Evolutionary conservation across 2,113 vertebrate species (phyloP).

Genomic region (Chaetura pelagica): DNA sequence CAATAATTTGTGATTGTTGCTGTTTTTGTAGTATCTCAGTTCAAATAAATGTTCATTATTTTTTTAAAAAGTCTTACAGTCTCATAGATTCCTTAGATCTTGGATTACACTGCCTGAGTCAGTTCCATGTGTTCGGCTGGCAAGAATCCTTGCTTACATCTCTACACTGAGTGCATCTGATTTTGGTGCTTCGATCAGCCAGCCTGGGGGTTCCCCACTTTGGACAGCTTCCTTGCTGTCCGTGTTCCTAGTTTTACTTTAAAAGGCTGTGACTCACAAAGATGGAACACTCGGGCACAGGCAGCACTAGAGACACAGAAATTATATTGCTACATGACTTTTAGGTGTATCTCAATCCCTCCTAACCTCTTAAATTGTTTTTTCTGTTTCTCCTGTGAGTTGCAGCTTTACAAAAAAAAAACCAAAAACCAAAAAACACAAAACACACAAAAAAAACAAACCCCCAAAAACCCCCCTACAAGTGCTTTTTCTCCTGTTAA

Average conservation of each 20-base stretch:
- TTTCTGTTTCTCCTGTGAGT: neutral
- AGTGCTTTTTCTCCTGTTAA: neutral
- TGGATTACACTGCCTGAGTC: neutral
- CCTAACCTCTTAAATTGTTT: neutral
- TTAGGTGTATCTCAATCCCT: neutral
- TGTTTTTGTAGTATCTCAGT: neutral
- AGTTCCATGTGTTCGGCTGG: neutral
- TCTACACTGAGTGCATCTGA: neutral
- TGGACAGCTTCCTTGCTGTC: neutral
- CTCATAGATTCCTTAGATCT: neutral
- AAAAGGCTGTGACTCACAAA: neutral
- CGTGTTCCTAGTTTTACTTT: neutral
- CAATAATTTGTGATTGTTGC: neutral
- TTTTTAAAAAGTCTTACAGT: neutral
- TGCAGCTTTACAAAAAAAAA: neutral
- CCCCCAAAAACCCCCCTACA: too few species aligned
- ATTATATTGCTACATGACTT: neutral
- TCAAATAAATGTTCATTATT: neutral
- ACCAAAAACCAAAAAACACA: accelerated
- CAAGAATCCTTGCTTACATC: neutral
- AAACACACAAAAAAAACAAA: too few species aligned
- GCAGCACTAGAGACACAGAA: neutral
- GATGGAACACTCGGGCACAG: neutral
- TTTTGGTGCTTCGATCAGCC: neutral
- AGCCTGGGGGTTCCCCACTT: accelerated